Conservation (phyloP, 2,888 invertebrate species). For the Conomelus anceps region DNA sequence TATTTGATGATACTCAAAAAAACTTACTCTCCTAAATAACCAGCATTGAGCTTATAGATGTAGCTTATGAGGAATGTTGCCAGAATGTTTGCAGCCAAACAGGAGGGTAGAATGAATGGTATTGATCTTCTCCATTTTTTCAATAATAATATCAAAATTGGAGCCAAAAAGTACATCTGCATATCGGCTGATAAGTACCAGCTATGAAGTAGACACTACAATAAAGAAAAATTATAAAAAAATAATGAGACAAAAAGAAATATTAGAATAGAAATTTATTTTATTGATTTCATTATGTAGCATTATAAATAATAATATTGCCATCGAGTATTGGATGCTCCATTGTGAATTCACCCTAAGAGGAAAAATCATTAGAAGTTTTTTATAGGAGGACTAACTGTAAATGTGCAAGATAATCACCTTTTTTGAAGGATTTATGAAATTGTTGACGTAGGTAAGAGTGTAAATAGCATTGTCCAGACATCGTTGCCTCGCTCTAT, state of each 20-base stretch:
- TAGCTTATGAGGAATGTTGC: background rate
- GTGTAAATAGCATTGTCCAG: background rate
- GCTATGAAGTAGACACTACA: background rate
- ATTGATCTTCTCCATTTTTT: background rate
- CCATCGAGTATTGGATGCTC: no score
- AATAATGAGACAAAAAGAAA: background rate
- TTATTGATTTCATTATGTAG: background rate
- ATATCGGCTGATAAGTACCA: background rate
- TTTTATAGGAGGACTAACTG: no score
- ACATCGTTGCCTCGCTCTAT: background rate
- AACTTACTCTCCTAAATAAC: background rate
- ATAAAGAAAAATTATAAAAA: background rate
- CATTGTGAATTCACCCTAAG: no score
- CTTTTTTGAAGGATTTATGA: background rate
- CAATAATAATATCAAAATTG: background rate
- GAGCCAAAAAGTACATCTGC: background rate
- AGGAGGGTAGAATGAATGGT: background rate
- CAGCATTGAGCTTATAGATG: background rate
- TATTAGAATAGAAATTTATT: background rate
- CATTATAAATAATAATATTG: background rate
- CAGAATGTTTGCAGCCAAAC: background rate
- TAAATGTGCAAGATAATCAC: background rate
- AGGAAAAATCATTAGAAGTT: no score
- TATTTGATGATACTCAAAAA: background rate
- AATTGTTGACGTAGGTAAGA: background rate